Evolutionary conservation across 2,888 invertebrate species (phyloP).

Genomic region (Clunio marinus): DNA sequence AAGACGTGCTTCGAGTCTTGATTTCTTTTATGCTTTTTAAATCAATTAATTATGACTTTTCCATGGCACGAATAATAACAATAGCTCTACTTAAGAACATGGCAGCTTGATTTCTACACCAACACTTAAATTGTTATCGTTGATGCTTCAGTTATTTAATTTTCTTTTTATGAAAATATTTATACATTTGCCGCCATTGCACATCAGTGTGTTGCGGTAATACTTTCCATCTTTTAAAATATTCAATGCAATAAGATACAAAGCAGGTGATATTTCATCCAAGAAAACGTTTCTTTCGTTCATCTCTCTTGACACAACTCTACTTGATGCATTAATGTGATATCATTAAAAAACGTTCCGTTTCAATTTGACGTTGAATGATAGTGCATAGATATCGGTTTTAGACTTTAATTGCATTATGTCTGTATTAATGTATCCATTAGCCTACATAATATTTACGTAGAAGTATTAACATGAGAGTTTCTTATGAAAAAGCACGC

Average conservation of each 20-base stretch:
- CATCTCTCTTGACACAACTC: not conserved
- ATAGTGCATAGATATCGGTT: not conserved
- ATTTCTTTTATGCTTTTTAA: not conserved
- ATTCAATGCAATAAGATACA: not conserved
- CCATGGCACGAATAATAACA: slow-evolving; percentile 1
- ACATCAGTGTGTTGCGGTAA: too few species aligned
- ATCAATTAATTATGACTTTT: slow-evolving; percentile 21
- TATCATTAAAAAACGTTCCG: not conserved
- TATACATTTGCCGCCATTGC: not conserved
- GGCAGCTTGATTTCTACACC: not conserved
- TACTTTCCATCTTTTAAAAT: not conserved
- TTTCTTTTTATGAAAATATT: not conserved
- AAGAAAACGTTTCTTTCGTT: not conserved
- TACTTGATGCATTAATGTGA: slow-evolving; percentile 2
- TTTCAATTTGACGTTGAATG: not conserved
- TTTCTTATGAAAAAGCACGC: too few species aligned
- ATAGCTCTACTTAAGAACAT: not conserved
- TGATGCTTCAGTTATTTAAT: not conserved
- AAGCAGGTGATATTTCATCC: not conserved
- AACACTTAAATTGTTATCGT: not conserved
- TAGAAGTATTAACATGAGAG: too few species aligned
- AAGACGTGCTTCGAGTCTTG: slow-evolving; percentile 16
- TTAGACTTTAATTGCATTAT: not conserved
- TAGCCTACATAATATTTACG: too few species aligned
- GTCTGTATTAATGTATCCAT: too few species aligned